A percentile compares a stretch with the other conserved stretches of the same genome.
Conservation (phyloP, 2,888 invertebrate genomes). For the Metacarcinus magister region DNA sequence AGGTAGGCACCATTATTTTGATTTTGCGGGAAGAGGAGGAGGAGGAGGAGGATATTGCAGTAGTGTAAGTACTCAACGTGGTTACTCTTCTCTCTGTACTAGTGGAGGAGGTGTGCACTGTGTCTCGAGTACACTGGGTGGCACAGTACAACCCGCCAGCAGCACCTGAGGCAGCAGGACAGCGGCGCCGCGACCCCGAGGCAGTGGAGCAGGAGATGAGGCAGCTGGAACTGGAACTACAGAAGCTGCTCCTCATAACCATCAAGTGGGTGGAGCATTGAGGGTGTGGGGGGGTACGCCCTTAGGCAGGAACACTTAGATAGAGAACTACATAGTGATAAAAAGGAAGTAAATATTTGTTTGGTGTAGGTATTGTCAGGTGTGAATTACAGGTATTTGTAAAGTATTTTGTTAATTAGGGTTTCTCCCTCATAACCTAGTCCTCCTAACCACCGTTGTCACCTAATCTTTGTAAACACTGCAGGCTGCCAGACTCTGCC, state of each 20-base stretch:
- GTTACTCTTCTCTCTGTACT: not conserved
- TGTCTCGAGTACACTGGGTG: slow-evolving; percentile 82
- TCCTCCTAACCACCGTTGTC: not conserved
- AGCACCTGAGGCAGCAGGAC: slow-evolving; percentile 81
- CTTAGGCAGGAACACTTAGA: not conserved
- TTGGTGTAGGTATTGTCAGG: too few species aligned
- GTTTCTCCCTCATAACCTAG: not conserved
- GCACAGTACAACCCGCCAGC: slow-evolving; percentile 83
- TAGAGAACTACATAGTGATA: too few species aligned
- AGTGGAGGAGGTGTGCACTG: slow-evolving; percentile 80
- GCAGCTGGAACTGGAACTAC: slow-evolving; percentile 89
- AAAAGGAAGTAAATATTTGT: too few species aligned
- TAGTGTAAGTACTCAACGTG: not conserved
- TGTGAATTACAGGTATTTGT: too few species aligned
- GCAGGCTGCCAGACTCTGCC: slow-evolving; percentile 89
- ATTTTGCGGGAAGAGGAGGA: not conserved
- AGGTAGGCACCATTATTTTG: not conserved
- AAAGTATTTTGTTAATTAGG: too few species aligned
- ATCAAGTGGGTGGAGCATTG: slow-evolving; percentile 82
- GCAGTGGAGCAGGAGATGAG: slow-evolving; percentile 90
- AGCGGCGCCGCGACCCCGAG: slow-evolving; percentile 81
- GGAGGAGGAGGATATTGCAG: not conserved
- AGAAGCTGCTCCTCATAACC: slow-evolving; percentile 88
- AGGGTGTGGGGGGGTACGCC: not conserved
- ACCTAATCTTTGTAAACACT: not conserved